phyloP scores from a whole-genome alignment of 1,140 invertebrate species.

The Chelonus insularis region DNA sequence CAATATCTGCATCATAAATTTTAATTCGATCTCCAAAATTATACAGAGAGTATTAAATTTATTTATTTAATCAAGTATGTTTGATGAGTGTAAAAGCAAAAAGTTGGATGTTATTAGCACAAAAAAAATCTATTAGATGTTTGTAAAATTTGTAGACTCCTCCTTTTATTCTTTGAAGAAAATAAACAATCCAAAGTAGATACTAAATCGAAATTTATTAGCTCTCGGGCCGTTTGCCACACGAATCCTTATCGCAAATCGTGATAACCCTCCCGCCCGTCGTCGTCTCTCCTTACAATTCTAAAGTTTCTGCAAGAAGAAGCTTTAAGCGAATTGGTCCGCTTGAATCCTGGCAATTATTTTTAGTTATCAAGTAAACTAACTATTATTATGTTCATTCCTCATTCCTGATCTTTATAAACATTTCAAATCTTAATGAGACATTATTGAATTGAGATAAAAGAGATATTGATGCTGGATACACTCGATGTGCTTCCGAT shows the following conservation, averaged over 20 bases:
- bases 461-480: too few species aligned
- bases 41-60: too few species aligned
- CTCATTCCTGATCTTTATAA: neutral
- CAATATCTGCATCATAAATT: too few species aligned
- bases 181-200: constrained; percentile 16
- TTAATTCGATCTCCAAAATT: too few species aligned
- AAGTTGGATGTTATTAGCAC: too few species aligned
- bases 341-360: constrained; percentile 25
- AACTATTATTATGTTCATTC: too few species aligned
- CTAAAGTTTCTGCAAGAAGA: constrained; percentile 19
- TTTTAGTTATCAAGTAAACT: constrained; percentile 23
- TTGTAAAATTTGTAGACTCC: neutral
- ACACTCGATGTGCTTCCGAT: too few species aligned
- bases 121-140: neutral
- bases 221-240: constrained; percentile 12
- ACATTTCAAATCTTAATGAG: neutral
- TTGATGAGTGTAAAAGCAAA: too few species aligned
- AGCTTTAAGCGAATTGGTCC: constrained; percentile 26
- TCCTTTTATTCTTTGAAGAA: neutral
- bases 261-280: constrained; percentile 22
- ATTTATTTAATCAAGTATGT: too few species aligned
- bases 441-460: constrained; percentile 1
- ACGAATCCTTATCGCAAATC: constrained; percentile 25
- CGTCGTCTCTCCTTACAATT: constrained; percentile 16
- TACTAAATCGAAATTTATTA: constrained; percentile 25